Conservation (phyloP, 2,113 vertebrate species). For the Hippolais icterina region DNA sequence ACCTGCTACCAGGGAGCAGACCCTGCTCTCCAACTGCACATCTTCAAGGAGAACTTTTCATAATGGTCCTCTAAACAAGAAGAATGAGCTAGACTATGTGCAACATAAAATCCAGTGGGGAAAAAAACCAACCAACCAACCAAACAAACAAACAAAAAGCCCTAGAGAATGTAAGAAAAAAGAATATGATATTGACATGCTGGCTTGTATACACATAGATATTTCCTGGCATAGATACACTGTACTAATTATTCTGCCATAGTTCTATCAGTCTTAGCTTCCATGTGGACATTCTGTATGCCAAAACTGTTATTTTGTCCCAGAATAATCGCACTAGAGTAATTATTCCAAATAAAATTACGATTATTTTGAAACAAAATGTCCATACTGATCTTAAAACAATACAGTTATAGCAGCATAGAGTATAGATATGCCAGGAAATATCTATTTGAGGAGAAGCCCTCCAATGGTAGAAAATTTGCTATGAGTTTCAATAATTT, state of each 20-base stretch:
- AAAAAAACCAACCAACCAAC: not conserved
- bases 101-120: not conserved
- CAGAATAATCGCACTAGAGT: not conserved
- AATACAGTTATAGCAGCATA: not conserved
- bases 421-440: not conserved
- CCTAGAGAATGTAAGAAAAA: not conserved
- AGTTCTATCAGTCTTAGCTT: not conserved
- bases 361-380: slow-evolving; percentile 7
- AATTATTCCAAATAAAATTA: slow-evolving; percentile 21
- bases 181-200: not conserved
- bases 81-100: not conserved
- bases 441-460: not conserved
- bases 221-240: not conserved
- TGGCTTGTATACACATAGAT: not conserved
- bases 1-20: not conserved
- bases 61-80: not conserved
- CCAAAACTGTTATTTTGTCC: not conserved
- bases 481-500: not conserved
- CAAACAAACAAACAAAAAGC: not conserved
- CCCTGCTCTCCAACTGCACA: not conserved
- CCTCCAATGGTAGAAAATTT: not conserved
- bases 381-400: not conserved
- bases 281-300: not conserved
- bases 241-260: not conserved
- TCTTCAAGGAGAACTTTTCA: not conserved